These are phyloP conservation scores for Hystrix cristata DNA, from an alignment of 2,113 vertebrate genomes.

Conservation along the genomic window DNA sequence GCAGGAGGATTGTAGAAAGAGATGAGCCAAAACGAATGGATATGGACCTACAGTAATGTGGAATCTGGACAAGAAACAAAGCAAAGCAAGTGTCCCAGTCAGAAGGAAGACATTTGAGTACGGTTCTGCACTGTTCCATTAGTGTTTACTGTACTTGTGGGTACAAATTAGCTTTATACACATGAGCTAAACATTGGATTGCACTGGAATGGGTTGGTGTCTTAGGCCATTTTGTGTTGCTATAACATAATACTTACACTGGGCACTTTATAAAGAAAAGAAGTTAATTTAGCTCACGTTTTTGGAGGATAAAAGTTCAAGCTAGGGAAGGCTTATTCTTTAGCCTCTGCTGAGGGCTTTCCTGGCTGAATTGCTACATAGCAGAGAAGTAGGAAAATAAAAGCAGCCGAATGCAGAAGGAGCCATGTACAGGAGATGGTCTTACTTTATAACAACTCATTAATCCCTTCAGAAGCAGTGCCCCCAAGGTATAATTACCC, in stretches of 20 bases:
- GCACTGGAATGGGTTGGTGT: not conserved
- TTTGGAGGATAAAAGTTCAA: not conserved
- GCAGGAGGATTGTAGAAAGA: not conserved
- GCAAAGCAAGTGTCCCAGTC: not conserved
- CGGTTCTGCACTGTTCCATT: not conserved
- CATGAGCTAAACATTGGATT: not conserved
- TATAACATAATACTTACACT: not conserved
- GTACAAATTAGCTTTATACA: constrained; percentile 34
- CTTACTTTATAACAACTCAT: not conserved
- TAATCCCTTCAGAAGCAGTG: not conserved
- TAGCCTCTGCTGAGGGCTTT: not conserved
- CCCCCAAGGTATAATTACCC: no score
- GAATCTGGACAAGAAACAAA: not conserved
- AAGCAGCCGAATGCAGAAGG: not conserved
- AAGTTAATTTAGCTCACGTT: not conserved
- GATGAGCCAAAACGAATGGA: not conserved
- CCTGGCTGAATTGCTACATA: not conserved
- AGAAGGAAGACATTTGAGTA: not conserved
- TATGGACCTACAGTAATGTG: not conserved
- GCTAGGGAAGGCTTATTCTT: not conserved
- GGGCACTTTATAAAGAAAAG: not conserved
- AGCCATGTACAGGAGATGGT: not conserved
- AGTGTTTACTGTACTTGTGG: not conserved
- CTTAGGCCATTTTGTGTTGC: not conserved
- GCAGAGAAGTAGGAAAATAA: not conserved